Evolutionary conservation across 2,797 vertebrate genomes (phyloP).

Genomic region (Chelidonichthys spinosus): DNA sequence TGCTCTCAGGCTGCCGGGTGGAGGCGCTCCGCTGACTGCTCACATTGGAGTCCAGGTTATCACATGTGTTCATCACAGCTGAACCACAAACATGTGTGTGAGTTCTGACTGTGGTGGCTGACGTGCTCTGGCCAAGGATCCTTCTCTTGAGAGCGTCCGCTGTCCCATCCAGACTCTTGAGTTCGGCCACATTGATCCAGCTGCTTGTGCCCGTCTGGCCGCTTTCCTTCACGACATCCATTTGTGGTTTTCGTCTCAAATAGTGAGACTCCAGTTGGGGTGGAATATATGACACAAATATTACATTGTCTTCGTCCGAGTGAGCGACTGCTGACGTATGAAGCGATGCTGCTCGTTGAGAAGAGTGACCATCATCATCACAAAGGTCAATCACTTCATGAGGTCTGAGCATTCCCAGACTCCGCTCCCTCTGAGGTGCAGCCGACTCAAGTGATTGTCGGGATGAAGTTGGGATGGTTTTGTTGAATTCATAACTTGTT

Average conservation of each 20-base stretch:
- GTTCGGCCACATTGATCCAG: not conserved
- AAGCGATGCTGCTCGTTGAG: slow-evolving; percentile 9
- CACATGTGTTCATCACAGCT: not conserved
- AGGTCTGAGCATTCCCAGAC: not conserved
- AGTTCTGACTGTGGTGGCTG: not conserved
- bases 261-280: slow-evolving; percentile 58
- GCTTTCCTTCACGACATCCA: not conserved
- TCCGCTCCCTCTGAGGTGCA: not conserved
- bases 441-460: not conserved
- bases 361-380: slow-evolving; percentile 64
- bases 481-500: not conserved
- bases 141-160: not conserved
- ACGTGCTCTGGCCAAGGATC: not conserved
- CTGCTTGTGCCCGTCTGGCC: not conserved
- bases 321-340: not conserved
- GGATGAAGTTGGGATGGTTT: not conserved
- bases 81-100: not conserved
- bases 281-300: slow-evolving; percentile 84
- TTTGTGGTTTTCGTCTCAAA: not conserved
- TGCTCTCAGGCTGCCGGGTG: slow-evolving; percentile 7
- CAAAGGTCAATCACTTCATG: slow-evolving; percentile 81
- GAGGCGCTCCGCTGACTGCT: not conserved
- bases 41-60: not conserved
- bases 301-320: slow-evolving; percentile 80
- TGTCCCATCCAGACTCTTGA: not conserved